Conservation (phyloP, 2,888 invertebrate genomes). For the Drosophila quasianomalipes region DNA sequence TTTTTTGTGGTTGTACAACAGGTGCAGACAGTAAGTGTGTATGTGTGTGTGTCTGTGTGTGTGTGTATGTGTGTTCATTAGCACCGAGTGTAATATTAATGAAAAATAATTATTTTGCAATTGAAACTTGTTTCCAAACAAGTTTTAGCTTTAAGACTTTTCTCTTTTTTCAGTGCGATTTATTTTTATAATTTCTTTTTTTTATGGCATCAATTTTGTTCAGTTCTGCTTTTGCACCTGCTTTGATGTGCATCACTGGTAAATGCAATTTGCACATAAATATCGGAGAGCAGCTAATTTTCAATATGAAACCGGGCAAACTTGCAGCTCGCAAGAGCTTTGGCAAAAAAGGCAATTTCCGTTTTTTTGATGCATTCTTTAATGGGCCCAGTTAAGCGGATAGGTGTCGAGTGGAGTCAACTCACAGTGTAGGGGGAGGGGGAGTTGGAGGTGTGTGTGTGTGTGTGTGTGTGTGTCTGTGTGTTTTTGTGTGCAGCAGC, state of each 20-base stretch:
- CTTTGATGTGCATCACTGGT: conserved; percentile 49
- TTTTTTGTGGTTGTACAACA: conserved; percentile 43
- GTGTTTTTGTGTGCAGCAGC: background rate
- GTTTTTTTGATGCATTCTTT: conserved; percentile 62
- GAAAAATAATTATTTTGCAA: background rate
- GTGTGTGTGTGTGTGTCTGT: background rate
- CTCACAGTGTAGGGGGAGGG: background rate
- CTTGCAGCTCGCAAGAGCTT: conserved; percentile 62
- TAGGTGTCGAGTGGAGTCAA: conserved; percentile 16
- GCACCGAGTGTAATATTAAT: conserved; percentile 20
- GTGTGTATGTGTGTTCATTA: background rate
- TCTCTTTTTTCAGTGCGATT: background rate
- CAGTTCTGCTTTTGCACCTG: conserved; percentile 19
- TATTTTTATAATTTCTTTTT: conserved; percentile 13
- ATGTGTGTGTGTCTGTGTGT: conserved; percentile 4
- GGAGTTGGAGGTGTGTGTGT: background rate
- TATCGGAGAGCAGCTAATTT: conserved; percentile 68
- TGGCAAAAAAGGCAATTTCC: conserved; percentile 69
- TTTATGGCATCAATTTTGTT: conserved; percentile 9
- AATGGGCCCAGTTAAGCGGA: conserved; percentile 48
- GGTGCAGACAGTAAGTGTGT: conserved; percentile 55
- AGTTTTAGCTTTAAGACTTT: conserved; percentile 12
- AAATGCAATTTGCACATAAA: conserved; percentile 69
- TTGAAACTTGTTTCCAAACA: background rate
- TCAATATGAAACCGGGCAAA: conserved; percentile 67